phyloP scores from a whole-genome alignment of 2,797 vertebrate genomes.

The Parotocinclus haroldoi region DNA sequence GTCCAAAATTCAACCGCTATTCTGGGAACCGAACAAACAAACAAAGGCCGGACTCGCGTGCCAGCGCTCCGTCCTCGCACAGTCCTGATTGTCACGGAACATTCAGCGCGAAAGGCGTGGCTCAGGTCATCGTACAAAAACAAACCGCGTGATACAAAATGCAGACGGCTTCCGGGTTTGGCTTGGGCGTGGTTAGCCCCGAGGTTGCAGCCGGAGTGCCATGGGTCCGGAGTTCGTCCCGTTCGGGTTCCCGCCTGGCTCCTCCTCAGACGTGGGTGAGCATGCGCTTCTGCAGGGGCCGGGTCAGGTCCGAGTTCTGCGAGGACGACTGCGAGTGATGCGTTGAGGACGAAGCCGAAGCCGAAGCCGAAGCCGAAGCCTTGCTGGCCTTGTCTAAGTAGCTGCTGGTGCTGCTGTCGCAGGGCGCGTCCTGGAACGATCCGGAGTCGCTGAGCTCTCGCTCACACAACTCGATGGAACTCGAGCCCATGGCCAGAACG shows the following conservation, averaged over 20 bases:
- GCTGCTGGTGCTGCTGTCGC: slow-evolving; percentile 97
- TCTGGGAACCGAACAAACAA: too few relatives aligned
- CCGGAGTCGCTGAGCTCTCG: slow-evolving; percentile 97
- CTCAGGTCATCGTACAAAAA: slow-evolving; percentile 19
- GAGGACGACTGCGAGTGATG: slow-evolving; percentile 96
- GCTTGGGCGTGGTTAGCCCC: background rate
- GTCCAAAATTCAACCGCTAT: too few relatives aligned
- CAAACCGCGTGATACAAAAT: slow-evolving; percentile 10
- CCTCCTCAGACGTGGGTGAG: slow-evolving; percentile 95
- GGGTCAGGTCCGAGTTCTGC: slow-evolving; percentile 94
- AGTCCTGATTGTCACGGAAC: slow-evolving; percentile 41
- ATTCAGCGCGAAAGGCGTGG: background rate
- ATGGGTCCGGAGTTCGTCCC: background rate
- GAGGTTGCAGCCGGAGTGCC: background rate
- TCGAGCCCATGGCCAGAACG: slow-evolving; percentile 95
- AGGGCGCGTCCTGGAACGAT: slow-evolving; percentile 97
- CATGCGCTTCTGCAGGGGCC: slow-evolving; percentile 97
- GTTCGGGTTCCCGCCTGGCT: too few relatives aligned
- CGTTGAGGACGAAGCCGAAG: slow-evolving; percentile 88
- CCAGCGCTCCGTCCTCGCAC: too few relatives aligned
- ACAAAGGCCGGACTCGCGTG: too few relatives aligned
- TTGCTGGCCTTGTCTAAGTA: slow-evolving; percentile 99
- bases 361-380: slow-evolving; percentile 87
- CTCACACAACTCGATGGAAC: slow-evolving; percentile 97
- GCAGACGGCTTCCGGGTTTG: background rate